Evolutionary conservation across 2,113 vertebrate species (phyloP).

Genomic region (Scophthalmus maximus): DNA sequence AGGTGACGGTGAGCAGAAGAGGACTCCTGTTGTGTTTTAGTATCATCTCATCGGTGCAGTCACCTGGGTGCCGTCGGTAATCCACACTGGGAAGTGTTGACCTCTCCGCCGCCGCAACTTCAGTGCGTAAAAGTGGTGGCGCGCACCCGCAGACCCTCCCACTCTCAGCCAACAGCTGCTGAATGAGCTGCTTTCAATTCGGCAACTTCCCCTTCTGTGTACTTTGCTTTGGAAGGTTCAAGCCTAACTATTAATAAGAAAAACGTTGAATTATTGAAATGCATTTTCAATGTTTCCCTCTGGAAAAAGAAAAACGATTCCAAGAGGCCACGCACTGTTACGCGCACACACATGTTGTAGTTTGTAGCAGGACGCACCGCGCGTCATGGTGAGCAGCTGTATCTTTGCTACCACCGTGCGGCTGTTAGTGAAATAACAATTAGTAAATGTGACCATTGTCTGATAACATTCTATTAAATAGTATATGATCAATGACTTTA

Average conservation of each 20-base stretch:
- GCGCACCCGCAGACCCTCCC: not conserved
- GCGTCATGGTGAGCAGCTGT: conserved; percentile 25
- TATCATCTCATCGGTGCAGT: conserved; percentile 72
- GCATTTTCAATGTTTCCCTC: too few species aligned
- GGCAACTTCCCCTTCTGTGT: not conserved
- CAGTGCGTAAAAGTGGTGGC: not conserved
- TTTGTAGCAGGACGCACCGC: not conserved
- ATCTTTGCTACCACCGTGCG: conserved; percentile 68
- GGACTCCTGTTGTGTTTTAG: conserved; percentile 48
- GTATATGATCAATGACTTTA: not conserved
- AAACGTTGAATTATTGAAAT: too few species aligned
- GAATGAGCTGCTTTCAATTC: conserved; percentile 1
- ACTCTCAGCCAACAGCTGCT: not conserved
- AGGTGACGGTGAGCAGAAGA: conserved; percentile 73
- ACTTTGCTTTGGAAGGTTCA: not conserved
- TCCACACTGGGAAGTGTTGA: conserved; percentile 28
- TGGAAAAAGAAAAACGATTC: too few species aligned
- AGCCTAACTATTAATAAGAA: not conserved
- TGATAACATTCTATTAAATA: not conserved
- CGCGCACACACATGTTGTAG: not conserved
- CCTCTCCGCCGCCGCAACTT: conserved; percentile 18
- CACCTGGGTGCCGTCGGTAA: conserved; percentile 34
- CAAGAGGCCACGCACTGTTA: too few species aligned
- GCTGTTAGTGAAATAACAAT: conserved; percentile 15
- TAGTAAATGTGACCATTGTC: not conserved